Evolutionary conservation across 2,113 vertebrate species (phyloP).

Genomic region (Pycnonotus jocosus): DNA sequence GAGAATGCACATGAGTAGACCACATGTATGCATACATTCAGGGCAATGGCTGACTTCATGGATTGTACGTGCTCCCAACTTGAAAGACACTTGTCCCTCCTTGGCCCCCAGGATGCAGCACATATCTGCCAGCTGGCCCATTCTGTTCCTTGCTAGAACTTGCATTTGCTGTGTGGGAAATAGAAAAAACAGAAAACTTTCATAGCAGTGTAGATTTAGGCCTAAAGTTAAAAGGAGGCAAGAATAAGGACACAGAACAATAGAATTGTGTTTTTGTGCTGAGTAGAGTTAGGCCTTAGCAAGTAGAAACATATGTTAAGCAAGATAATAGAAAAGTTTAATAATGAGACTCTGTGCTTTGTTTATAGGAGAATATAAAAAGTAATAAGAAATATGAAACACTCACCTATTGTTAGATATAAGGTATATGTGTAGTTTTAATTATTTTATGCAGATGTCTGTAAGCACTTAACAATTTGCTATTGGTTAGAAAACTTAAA

Average conservation of each 20-base stretch:
- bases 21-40: accelerated
- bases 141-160: background rate
- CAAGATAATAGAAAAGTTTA: background rate
- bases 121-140: background rate
- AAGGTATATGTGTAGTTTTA: no score
- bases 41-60: background rate
- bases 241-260: background rate
- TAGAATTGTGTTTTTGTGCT: no score
- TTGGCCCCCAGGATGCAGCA: background rate
- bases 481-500: no score
- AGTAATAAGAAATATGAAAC: background rate
- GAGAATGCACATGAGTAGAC: background rate
- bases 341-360: no score
- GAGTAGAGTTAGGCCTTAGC: no score
- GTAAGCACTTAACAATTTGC: no score
- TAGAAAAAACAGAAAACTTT: background rate
- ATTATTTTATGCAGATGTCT: no score
- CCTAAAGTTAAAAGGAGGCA: no score
- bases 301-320: no score
- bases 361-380: no score
- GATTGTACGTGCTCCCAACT: background rate
- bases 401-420: background rate
- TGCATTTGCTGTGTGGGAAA: background rate
- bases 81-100: accelerated
- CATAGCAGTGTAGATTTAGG: background rate